Base-by-base conservation (phyloP, 2,797 vertebrate genomes). In the Nannoperca obscura region DNA sequence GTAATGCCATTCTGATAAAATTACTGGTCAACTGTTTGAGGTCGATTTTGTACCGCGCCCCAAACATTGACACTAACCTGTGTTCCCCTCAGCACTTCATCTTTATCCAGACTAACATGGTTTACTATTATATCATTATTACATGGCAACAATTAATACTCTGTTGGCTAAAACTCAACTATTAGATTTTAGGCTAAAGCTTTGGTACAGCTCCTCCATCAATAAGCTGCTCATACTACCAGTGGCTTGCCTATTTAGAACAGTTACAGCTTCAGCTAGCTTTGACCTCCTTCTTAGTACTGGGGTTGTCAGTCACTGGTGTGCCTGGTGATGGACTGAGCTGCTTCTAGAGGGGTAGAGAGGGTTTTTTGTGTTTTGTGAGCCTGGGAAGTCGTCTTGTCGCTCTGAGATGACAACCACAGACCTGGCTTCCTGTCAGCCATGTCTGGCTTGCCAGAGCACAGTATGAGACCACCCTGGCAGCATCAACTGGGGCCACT, bases 381-480 rank as follows among this genome's bases (percentile, higher is more conserved):
- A n/a, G 76, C 76, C 80, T 49, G 15, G 71, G 71, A 84, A 65
- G 83, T 88, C 90, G 79, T 91, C 86, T 74, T 88, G 91, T 90
- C 65, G 30, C 68, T 73, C 78, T 79, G 82, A 92, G 86, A 89
- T 84, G 92, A 88, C 88, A 75, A 82, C 76, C 71, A 30, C 78
- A 68, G 71, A 58, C 71, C 49, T 72, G 76, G 81, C 91, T 92
- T 93, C 92, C 90, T 91, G 84, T 89, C 84, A 82, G 83, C 85
- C 88, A 57, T 30, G 66, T 81, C 67, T 77, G 62, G 34, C 71
- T 42, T 62, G 83, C 88, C 82, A 64, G 74, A 88, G 78, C 84
- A 7, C 78, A 74, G 78, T 72, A 73, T 79, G 85, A 74, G 86
- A 76, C 89, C 76, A 68, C 77, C 81, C 84, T 92, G 90, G 90